Evolutionary conservation across 2,113 vertebrate genomes (phyloP).

Genomic region (Scatophagus argus): DNA sequence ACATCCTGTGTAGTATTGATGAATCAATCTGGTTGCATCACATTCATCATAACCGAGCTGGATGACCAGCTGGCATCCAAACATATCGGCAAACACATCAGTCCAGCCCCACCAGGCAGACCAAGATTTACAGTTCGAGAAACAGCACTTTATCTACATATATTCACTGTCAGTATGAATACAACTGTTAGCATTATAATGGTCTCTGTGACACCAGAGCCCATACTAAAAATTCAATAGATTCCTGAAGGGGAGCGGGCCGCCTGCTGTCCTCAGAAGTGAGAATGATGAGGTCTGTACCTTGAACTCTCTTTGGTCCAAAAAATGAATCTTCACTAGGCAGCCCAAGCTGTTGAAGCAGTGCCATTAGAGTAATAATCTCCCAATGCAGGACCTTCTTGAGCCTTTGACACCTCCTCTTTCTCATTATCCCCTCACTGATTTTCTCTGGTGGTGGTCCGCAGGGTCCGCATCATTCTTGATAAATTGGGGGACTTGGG

Average conservation of each 20-base stretch:
- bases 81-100: conserved; percentile 32
- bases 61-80: neutral
- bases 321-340: conserved; percentile 36
- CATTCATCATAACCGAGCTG: conserved; percentile 27
- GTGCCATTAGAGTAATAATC: conserved; percentile 62
- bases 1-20: conserved; percentile 19
- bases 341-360: conserved; percentile 34
- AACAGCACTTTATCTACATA: conserved; percentile 27
- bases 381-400: conserved; percentile 56
- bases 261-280: conserved; percentile 6
- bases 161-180: conserved; percentile 20
- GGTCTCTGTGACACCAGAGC: conserved; percentile 4
- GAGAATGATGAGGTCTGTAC: conserved; percentile 8
- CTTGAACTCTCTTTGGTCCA: neutral
- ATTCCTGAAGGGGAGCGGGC: neutral
- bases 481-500: conserved; percentile 73
- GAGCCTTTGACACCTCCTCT: conserved; percentile 52
- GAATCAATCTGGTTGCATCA: conserved; percentile 26
- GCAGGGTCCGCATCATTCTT: conserved; percentile 59
- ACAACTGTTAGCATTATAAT: conserved; percentile 20
- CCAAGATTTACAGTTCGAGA: conserved; percentile 4
- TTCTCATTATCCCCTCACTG: conserved; percentile 59
- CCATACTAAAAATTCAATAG: neutral
- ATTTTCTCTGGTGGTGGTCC: conserved; percentile 63
- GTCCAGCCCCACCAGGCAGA: neutral